Evolutionary conservation across 2,888 invertebrate genomes (phyloP).

Genomic region (Rapana venosa): DNA sequence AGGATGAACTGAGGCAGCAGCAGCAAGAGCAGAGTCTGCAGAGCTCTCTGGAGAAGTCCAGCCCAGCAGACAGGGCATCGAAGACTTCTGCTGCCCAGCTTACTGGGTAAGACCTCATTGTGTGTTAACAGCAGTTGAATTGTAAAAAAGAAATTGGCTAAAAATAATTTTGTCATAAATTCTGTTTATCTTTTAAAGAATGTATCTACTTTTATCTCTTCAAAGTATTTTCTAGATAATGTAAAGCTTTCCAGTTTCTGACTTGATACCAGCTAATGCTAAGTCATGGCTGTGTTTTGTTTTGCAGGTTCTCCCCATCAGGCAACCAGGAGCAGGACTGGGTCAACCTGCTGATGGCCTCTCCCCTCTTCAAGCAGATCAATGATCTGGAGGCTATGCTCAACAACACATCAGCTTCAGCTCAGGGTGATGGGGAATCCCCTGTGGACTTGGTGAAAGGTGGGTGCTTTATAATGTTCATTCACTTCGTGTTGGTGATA

Average conservation of each 20-base stretch:
- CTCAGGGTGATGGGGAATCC: not conserved
- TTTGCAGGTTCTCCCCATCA: constrained; percentile 49
- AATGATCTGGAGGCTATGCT: constrained; percentile 73
- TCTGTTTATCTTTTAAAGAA: no score
- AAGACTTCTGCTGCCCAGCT: constrained; percentile 4
- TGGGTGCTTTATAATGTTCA: not conserved
- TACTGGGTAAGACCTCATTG: constrained; percentile 13
- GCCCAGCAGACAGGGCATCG: not conserved
- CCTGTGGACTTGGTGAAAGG: constrained; percentile 17
- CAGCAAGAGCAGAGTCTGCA: constrained; percentile 53
- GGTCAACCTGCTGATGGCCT: constrained; percentile 75
- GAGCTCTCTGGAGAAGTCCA: constrained; percentile 8
- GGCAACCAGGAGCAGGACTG: constrained; percentile 74
- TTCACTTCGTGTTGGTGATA: no score
- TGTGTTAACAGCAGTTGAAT: no score
- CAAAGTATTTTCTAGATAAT: no score
- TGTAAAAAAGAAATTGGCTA: no score
- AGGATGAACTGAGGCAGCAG: constrained; percentile 55
- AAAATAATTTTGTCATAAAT: no score
- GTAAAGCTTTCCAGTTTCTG: no score
- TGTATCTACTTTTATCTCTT: no score
- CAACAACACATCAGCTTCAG: constrained; percentile 58
- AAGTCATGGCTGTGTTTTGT: no score
- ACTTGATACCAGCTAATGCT: no score
- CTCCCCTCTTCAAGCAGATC: constrained; percentile 76